These are phyloP conservation scores for Hylaeus volcanicus DNA, from an alignment of 1,140 invertebrate species.

Conservation along the genomic window DNA sequence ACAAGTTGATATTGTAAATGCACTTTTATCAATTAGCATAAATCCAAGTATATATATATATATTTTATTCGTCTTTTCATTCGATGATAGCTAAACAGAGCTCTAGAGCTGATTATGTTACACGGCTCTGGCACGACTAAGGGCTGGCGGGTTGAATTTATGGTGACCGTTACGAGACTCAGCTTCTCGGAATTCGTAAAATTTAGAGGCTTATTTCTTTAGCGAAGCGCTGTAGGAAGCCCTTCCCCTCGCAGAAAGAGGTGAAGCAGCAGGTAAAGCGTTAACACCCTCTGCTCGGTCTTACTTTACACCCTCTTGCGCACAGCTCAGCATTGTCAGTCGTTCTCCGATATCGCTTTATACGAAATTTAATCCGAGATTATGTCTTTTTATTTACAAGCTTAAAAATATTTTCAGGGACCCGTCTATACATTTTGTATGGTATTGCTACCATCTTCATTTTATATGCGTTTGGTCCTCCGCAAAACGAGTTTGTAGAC, in stretches of 20 bases:
- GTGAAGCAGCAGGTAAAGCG: conserved; percentile 41
- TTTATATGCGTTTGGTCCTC: background rate
- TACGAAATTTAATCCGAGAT: conserved; percentile 52
- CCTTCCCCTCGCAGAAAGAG: background rate
- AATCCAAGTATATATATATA: no score
- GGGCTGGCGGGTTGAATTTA: conserved; percentile 53
- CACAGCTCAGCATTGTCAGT: conserved; percentile 4
- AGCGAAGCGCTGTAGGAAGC: conserved; percentile 16
- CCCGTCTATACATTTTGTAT: background rate
- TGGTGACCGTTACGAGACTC: conserved; percentile 53
- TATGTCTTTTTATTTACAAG: conserved; percentile 23
- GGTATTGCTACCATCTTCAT: no score
- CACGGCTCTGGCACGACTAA: conserved; percentile 5
- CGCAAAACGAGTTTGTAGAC: no score
- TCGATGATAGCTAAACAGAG: conserved; percentile 53
- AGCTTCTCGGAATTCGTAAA: conserved; percentile 65
- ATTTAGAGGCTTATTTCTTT: conserved; percentile 61
- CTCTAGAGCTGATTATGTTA: conserved; percentile 34
- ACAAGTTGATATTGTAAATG: no score
- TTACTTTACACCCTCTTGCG: conserved; percentile 22
- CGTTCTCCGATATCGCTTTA: conserved; percentile 40
- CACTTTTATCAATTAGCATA: no score
- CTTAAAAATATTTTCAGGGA: background rate
- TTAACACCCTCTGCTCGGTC: conserved; percentile 31
- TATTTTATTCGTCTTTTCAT: conserved; percentile 42